Conservation (phyloP, 2,888 invertebrate species). For the Acleris sparsana region DNA sequence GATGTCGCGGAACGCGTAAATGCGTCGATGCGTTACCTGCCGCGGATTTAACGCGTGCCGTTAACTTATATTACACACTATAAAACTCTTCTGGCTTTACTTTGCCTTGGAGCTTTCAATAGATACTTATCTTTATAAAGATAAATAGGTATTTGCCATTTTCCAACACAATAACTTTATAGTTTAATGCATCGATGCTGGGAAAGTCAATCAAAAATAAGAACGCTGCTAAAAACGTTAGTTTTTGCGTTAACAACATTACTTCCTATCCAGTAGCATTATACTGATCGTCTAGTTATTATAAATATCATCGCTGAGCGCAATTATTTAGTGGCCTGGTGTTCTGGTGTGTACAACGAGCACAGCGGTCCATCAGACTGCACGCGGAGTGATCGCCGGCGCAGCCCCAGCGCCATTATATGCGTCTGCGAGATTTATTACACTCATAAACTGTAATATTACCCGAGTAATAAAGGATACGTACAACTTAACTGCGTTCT, state of each 20-base stretch:
- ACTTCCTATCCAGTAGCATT: no score
- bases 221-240: no score
- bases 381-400: slow-evolving; percentile 25
- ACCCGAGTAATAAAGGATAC: slow-evolving; percentile 71
- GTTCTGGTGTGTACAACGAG: neutral
- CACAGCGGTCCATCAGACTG: slow-evolving; percentile 22
- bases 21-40: slow-evolving; percentile 49
- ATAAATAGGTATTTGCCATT: no score
- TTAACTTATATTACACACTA: slow-evolving; percentile 71
- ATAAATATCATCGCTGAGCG: neutral
- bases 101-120: slow-evolving; percentile 50
- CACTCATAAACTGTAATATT: slow-evolving; percentile 73
- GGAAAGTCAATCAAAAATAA: no score
- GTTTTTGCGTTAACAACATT: no score
- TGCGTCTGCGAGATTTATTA: slow-evolving; percentile 70
- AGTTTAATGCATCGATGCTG: no score
- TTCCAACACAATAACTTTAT: no score
- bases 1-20: slow-evolving; percentile 44
- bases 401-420: slow-evolving; percentile 44
- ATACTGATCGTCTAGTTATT: no score
- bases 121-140: slow-evolving; percentile 18
- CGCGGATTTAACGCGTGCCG: slow-evolving; percentile 65
- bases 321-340: slow-evolving; percentile 11
- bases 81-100: slow-evolving; percentile 66
- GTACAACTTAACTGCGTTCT: slow-evolving; percentile 45